Evolutionary conservation across 2,113 vertebrate genomes (phyloP).

Genomic region (Clarias magur): DNA sequence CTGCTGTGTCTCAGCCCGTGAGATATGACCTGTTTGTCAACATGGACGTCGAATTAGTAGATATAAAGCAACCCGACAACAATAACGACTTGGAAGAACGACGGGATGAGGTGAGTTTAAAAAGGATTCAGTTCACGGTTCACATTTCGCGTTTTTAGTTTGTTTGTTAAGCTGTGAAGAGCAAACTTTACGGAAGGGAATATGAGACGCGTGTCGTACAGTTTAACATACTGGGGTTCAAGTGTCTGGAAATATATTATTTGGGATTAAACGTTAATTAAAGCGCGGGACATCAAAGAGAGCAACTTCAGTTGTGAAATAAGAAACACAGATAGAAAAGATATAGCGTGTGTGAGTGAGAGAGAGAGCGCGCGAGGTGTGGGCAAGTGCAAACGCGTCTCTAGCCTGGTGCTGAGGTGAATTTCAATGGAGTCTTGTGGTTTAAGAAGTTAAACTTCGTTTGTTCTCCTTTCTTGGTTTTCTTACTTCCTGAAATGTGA

Average conservation of each 20-base stretch:
- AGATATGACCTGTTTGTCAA: background rate
- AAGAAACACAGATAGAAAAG: no score
- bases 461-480: no score
- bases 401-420: background rate
- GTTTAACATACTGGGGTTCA: background rate
- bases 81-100: conserved; percentile 12
- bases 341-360: background rate
- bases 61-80: background rate
- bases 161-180: background rate
- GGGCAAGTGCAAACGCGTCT: conserved; percentile 10
- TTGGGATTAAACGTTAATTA: background rate
- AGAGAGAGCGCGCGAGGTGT: background rate
- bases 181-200: background rate
- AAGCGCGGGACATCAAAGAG: background rate
- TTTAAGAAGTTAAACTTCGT: no score
- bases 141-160: background rate
- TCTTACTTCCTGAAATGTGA: background rate
- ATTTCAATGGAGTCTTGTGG: background rate
- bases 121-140: background rate
- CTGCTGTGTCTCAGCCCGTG: no score
- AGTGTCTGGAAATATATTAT: background rate
- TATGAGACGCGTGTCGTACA: background rate
- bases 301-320: background rate
- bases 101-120: conserved; percentile 20
- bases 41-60: conserved; percentile 34